Conservation (phyloP, 2,888 invertebrate species). For the Sturmia bella region DNA sequence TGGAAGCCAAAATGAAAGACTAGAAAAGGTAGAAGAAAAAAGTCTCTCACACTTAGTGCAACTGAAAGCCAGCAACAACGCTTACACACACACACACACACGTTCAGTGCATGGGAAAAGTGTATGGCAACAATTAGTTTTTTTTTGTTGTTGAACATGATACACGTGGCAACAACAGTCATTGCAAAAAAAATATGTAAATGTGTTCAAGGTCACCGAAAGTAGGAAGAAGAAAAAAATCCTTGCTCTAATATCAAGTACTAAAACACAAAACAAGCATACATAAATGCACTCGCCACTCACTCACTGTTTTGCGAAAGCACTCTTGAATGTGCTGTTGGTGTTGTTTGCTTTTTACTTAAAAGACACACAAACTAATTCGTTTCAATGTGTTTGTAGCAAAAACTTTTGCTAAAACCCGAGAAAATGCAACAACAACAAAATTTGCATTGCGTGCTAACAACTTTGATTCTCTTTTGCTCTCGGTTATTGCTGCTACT, state of each 20-base stretch:
- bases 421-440: constrained; percentile 23
- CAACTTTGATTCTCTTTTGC: not conserved
- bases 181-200: constrained; percentile 30
- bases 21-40: constrained; percentile 1
- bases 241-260: constrained; percentile 54
- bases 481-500: not conserved
- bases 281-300: constrained; percentile 38
- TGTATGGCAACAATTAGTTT: constrained; percentile 38
- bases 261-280: constrained; percentile 22
- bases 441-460: not conserved
- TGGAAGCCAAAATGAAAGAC: constrained; percentile 14
- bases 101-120: not conserved
- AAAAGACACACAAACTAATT: not conserved
- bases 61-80: not conserved
- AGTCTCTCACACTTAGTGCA: constrained; percentile 27
- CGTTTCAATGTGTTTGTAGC: constrained; percentile 4
- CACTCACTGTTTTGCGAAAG: not conserved
- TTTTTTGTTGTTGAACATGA: not conserved
- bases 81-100: not conserved
- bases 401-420: not conserved
- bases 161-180: constrained; percentile 51
- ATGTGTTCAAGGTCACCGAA: constrained; percentile 73
- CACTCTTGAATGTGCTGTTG: not conserved
- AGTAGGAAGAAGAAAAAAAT: constrained; percentile 39
- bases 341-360: not conserved